These are phyloP conservation scores for Theretra japonica DNA, from an alignment of 2,888 invertebrate species.

Conservation along the genomic window DNA sequence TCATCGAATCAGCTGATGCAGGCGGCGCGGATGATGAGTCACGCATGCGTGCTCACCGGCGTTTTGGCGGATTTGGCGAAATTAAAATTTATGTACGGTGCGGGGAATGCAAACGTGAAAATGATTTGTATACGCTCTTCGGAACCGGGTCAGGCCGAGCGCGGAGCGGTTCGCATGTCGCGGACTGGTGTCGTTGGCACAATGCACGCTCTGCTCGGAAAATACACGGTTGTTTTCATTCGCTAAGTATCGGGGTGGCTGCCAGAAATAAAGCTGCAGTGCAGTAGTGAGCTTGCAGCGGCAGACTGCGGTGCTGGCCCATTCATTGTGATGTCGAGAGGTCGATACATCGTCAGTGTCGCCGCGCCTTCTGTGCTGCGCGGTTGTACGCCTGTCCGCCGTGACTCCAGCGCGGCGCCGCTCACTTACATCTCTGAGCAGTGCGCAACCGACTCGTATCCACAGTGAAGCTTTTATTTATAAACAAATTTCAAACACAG, in stretches of 20 bases:
- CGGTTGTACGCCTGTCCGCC: slow-evolving; percentile 52
- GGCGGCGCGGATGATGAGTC: slow-evolving; percentile 24
- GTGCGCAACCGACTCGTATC: slow-evolving; percentile 52
- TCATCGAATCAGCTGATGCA: slow-evolving; percentile 34
- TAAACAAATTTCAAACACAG: slow-evolving; percentile 64
- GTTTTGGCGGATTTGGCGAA: slow-evolving; percentile 32
- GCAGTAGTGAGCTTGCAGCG: slow-evolving; percentile 80
- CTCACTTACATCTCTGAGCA: slow-evolving; percentile 43
- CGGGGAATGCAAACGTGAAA: slow-evolving; percentile 37
- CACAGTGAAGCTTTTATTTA: slow-evolving; percentile 66
- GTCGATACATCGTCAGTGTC: slow-evolving; percentile 73
- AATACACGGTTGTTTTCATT: slow-evolving; percentile 49
- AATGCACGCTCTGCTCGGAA: slow-evolving; percentile 48
- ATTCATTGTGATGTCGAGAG: slow-evolving; percentile 72
- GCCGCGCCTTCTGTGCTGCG: slow-evolving; percentile 66
- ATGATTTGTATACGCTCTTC: slow-evolving; percentile 38
- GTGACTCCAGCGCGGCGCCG: slow-evolving; percentile 32
- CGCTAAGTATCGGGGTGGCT: slow-evolving; percentile 64
- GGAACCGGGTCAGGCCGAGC: slow-evolving; percentile 58
- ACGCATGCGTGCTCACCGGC: slow-evolving; percentile 36
- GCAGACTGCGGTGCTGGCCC: slow-evolving; percentile 72
- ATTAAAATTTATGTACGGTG: slow-evolving; percentile 29
- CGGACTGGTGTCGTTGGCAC: slow-evolving; percentile 49
- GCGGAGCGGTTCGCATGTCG: slow-evolving; percentile 53
- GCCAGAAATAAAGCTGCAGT: slow-evolving; percentile 84